Base-by-base conservation (phyloP, 2,113 vertebrate genomes). In the Boulengeromyrus knoepffleri region DNA sequence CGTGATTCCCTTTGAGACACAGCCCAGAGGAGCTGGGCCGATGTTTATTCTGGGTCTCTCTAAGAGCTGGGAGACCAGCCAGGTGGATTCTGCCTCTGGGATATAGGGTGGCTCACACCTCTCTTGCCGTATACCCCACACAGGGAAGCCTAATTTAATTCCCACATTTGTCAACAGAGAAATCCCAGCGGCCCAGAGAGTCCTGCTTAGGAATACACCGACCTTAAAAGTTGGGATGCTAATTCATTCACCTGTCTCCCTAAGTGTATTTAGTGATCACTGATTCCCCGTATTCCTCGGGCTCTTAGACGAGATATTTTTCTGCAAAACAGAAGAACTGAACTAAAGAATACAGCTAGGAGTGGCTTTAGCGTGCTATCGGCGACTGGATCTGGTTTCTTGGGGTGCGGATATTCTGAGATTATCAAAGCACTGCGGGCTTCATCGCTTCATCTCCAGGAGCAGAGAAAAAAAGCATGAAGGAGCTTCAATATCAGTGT, bases 101-200 rank as follows among this genome's bases (percentile, higher is more conserved):
- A 10, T 24, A 15, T 9, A 19, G 86, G 31, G 2, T 0, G 6
- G 27, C 13, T 53, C 15, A 21, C 6, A 21, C 24, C 86, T 24
- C 58, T 19, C 17, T 24, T 39, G 27, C 53, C 52, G 36, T 39
- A 10, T 5, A 42, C 31, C 52, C 36, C 31, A 42, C 27, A 42
- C 36, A 50, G 85, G 85, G 47, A 86, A 49, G 85, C 86, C 86
- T 58, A 88, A 56, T 88, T 88, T 58, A 58, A 42, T 88, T 88
- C 85, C 36, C 31, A 47, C 86, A 88, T 56, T 56, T 53, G 19
- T 56, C 86, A 88, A 88, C 86, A 87, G 50, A 56, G 24, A 87
- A 36, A 53, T 88, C 86, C 86, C 52, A 58, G 15, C 0, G 17
- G 86, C 36, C n/a, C 27, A 21, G 31, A 56, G 86, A 88, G 39